Evolutionary conservation across 2,113 vertebrate species (phyloP), one percentile per base, ranked within the genome.

Genomic region (Chionomys nivalis): DNA sequence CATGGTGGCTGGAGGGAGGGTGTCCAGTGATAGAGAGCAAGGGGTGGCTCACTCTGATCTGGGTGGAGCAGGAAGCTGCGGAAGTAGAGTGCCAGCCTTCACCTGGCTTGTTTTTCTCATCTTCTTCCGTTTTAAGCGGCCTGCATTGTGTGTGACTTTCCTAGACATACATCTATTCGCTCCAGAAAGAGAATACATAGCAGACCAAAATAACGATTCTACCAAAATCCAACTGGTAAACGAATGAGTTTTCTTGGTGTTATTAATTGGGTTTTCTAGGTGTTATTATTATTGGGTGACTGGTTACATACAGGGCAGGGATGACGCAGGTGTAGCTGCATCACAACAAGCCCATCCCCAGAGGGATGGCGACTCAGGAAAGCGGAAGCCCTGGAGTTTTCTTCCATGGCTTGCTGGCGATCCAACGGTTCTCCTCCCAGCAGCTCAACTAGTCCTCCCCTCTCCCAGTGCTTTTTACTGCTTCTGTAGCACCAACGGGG

Each of bases 51-150:
- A 49, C 65, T 49, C 31, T 4, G 42, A 87, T 47, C 82, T 1
- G 2, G 47, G 63, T 14, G 13, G 55, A 82, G 7, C 31, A 70
- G 28, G 31, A 49, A 49, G 33, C 44, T 5, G 1, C 6, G 9
- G 39, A n/a, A 36, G 3, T 9, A 49, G 65, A 5, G 3, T 0
- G 0, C 5, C 33, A 39, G 65, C 12, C 47, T 7, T 39, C 13
- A 14, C 47, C 14, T 21, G 49, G 8, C 33, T 58, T 73, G 13
- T 24, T 81, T 31, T 81, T 12, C 24, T 81, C 10, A 5, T 8
- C n/a, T 55, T 39, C 36, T 47, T n/a, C 36, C 4, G 3, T 55
- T 73, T 70, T 24, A 5, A 39, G 12, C 47, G 19, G 47, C 47
- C 66, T 70, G 14, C 36, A 14, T 12, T 33, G 42, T 3, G 0